A percentile compares a stretch with the other conserved stretches of the same genome.
Evolutionary conservation across 2,113 vertebrate species (phyloP).

Genomic region (Megaleporinus macrocephalus): DNA sequence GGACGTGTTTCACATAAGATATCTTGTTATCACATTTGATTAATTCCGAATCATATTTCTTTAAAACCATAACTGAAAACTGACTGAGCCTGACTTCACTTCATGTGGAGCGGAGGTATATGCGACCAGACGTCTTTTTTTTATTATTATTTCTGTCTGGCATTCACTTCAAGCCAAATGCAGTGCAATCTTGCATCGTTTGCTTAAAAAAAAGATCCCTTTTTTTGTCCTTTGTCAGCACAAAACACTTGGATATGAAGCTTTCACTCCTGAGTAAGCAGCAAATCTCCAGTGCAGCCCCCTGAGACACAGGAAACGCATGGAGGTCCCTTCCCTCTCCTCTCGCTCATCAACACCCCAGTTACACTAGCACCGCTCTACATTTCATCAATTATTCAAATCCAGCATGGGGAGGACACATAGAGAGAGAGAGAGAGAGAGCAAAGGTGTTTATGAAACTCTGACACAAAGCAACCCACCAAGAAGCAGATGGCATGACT

Average conservation of each 20-base stretch:
- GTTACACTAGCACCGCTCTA: constrained; percentile 62
- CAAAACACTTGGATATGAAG: constrained; percentile 94
- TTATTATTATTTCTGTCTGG: constrained; percentile 58
- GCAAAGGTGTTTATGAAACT: constrained; percentile 9
- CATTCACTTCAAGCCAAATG: constrained; percentile 83
- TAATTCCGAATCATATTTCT: constrained; percentile 56
- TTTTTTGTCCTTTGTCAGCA: constrained; percentile 98
- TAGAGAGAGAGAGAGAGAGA: constrained; percentile 15
- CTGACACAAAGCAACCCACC: not conserved
- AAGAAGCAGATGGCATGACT: not conserved
- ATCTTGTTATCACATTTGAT: constrained; percentile 21
- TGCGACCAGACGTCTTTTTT: constrained; percentile 79
- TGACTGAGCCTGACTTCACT: constrained; percentile 76
- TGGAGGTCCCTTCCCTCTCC: constrained; percentile 65
- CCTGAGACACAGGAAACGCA: constrained; percentile 77
- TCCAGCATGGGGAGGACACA: not conserved
- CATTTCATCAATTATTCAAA: constrained; percentile 66
- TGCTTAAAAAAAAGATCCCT: constrained; percentile 85
- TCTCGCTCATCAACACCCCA: constrained; percentile 74
- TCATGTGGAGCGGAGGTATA: constrained; percentile 83
- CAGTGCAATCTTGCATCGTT: constrained; percentile 90
- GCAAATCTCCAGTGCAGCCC: constrained; percentile 81
- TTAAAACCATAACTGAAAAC: constrained; percentile 34
- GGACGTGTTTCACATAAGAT: constrained; percentile 59
- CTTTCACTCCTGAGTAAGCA: constrained; percentile 97